phyloP scores from a whole-genome alignment of 2,113 vertebrate species.

The Gavialis gangeticus region DNA sequence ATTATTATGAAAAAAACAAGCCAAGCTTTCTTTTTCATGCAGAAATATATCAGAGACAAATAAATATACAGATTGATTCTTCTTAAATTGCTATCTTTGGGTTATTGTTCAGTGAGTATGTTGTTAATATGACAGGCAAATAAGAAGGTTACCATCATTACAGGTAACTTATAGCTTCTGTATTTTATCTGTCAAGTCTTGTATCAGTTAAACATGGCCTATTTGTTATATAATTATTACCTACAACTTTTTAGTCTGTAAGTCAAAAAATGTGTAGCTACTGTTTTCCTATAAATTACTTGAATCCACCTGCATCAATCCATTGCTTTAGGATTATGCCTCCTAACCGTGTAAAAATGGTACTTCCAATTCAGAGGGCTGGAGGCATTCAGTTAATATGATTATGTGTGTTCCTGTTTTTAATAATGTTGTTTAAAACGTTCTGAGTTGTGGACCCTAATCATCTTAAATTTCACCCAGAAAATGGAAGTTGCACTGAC shows the following conservation, averaged over 20 bases:
- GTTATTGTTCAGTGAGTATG: conserved; percentile 44
- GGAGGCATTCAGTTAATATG: conserved; percentile 43
- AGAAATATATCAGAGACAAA: conserved; percentile 23
- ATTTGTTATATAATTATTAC: conserved; percentile 27
- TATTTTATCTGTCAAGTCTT: conserved; percentile 53
- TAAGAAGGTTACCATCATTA: conserved; percentile 51
- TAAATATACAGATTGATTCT: conserved; percentile 11
- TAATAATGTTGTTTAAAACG: conserved; percentile 27
- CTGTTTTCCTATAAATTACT: conserved; percentile 15
- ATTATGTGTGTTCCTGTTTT: conserved; percentile 6
- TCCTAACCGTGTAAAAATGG: not conserved
- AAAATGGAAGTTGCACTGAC: not conserved
- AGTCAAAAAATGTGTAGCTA: conserved; percentile 26
- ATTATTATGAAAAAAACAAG: conserved; percentile 43
- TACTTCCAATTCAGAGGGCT: not conserved
- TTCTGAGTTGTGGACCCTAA: not conserved
- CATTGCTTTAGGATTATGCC: not conserved
- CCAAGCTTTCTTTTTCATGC: conserved; percentile 20
- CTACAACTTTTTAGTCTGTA: conserved; percentile 40
- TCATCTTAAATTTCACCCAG: conserved; percentile 1
- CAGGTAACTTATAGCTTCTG: conserved; percentile 53
- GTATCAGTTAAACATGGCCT: conserved; percentile 28
- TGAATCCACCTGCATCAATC: not conserved
- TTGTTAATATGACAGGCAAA: conserved; percentile 65
- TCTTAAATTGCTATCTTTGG: conserved; percentile 36